Percentiles rank a stretch among this genome's conserved stretches.
Evolutionary conservation across 2,113 vertebrate species (phyloP).

Genomic region (Passer domesticus): DNA sequence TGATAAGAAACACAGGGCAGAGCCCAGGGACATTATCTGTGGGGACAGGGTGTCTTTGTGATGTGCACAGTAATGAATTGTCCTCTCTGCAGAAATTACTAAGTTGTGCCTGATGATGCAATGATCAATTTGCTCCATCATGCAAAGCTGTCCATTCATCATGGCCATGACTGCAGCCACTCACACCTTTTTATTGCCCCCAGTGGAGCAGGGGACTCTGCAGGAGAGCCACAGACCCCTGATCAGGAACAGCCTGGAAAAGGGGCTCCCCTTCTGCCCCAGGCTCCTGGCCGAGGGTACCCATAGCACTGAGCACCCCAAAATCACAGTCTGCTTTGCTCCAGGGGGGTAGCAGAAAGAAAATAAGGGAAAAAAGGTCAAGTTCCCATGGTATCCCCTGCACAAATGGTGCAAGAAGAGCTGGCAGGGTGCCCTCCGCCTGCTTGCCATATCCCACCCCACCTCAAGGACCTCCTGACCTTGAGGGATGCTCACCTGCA

Average conservation of each 20-base stretch:
- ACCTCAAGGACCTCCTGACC: neutral
- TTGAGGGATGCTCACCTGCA: neutral
- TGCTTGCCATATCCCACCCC: neutral
- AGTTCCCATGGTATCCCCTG: neutral
- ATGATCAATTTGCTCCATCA: conserved; percentile 74
- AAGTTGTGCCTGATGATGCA: conserved; percentile 67
- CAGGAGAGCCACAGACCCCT: neutral
- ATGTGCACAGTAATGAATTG: conserved; percentile 59
- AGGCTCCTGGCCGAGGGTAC: neutral
- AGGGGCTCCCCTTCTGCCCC: neutral
- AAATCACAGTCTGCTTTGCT: neutral
- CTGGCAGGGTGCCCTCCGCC: neutral
- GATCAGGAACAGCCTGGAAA: neutral
- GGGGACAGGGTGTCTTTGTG: neutral
- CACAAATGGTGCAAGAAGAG: neutral
- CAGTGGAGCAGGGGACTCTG: conserved; percentile 47
- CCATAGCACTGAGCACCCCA: neutral
- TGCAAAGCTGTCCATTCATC: conserved; percentile 76
- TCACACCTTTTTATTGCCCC: conserved; percentile 42
- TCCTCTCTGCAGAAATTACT: conserved; percentile 69
- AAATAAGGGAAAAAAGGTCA: neutral
- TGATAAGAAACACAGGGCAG: conserved; percentile 8
- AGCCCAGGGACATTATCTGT: conserved; percentile 21
- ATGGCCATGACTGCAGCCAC: conserved; percentile 60
- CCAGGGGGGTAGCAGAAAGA: neutral